Evolutionary conservation across 2,888 invertebrate genomes (phyloP), one percentile per base, ranked within the genome.

Genomic region (Apotomis betuletana): DNA sequence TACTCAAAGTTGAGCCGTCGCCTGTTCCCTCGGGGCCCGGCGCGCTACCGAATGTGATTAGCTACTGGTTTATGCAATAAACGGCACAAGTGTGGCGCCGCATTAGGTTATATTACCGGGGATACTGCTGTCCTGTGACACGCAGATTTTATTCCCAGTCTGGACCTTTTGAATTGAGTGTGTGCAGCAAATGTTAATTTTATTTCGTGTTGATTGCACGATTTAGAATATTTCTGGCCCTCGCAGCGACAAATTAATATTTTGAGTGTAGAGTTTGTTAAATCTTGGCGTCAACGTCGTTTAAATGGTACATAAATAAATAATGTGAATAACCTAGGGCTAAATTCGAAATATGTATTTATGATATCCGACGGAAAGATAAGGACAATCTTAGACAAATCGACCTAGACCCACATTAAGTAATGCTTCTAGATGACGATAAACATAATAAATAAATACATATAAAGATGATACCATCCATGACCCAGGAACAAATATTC

Each of bases 11-110:
- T 63, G 58, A 9, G 58, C 52, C 68, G 59, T 68, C 68, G 51
- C 52, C 57, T 13, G 8, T 6, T 52, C 67, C 52, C 68, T 44
- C 27, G 67, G 41, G 71, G 65, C 59, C 54, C 36, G 65, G 41
- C 54, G 9, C 38, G 61, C 62, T 52, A 36, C 27, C 62, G 58
- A 62, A 68, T 68, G 54, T 58, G 63, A 72, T 72, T 68, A 68
- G 62, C 72, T 68, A 36, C 59, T 72, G 68, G 61, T 67, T 72
- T 72, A 72, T 72, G 67, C 68, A 72, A 68, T 59, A 68, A 57
- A 68, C 52, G 36, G 46, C 52, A 10, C 38, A 57, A 65, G 27
- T 54, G 27, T 46, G 36, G 38, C 59, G 15, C 27, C 46, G 6
- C 36, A 38, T 38, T 38, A 58, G 36, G 58, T 36, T 58, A 12